Base-by-base conservation (phyloP, 2,797 vertebrate species). In the Megalops cyprinoides region DNA sequence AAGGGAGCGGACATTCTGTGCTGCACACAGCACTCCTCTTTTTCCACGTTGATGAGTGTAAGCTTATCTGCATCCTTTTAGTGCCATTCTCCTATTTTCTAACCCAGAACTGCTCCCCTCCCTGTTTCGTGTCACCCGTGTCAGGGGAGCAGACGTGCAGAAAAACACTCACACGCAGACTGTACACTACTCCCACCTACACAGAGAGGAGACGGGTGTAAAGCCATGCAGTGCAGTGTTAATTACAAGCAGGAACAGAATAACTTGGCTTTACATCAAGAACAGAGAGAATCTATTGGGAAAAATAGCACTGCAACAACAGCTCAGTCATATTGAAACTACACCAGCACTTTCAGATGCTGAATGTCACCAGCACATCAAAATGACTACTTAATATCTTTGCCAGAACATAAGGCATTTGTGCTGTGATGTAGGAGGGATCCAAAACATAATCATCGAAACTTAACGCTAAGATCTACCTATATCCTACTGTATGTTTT, bases 1-100 rank as follows among this genome's bases (percentile, higher is more conserved):
- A 73, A 39, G 25, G 81, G 10, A 48, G 76, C 4, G 34, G 51
- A 86, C 84, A 85, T 86, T 51, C 53, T 20, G 37, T 74, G 39
- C 60, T 39, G 31, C 28, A 18, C 28, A 75, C 46, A 49, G n/a
- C 42, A 48, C 10, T 7, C 7, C 39, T 18, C 71, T 25, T 42
- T 28, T 8, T 42, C 2, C 23, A n/a, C 53, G 77, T 5, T 42
- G 9, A 34, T 53, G 18, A 14, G 14, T 23, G 20, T 6, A 7
- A 31, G 42, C 23, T 74, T 12, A 74, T 48, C n/a, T 74, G 53
- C 34, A 77, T 77, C 77, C 75, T 58, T 18, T 39, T 15, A 77
- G 37, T 58, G 10, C 20, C 15, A n/a, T n/a, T 6, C 4, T 20
- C 3, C 49, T 31, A 49, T 46, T 15, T 42, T 3, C 69, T 4